Evolutionary conservation across 2,113 vertebrate genomes (phyloP).

Genomic region (Ceuthmochares aereus): DNA sequence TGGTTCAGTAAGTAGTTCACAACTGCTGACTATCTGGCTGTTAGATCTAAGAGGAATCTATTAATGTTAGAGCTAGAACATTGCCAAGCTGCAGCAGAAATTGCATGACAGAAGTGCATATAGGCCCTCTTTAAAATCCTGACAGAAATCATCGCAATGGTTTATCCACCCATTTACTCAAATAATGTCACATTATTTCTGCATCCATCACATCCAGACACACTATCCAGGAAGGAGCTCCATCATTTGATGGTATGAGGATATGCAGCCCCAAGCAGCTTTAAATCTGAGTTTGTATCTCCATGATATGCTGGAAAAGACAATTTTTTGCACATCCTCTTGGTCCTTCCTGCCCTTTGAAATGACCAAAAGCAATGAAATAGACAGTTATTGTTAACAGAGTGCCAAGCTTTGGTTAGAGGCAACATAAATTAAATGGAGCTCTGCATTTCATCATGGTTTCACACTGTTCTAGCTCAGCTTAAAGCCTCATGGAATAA

Average conservation of each 20-base stretch:
- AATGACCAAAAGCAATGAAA: not conserved
- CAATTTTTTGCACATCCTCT: not conserved
- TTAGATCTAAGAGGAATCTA: constrained; percentile 46
- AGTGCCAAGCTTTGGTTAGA: not conserved
- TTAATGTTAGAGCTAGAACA: not conserved
- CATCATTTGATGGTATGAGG: not conserved
- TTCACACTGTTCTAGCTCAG: not conserved
- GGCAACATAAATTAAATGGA: not conserved
- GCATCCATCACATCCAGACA: not conserved
- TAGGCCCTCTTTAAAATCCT: not conserved
- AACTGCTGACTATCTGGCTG: constrained; percentile 66
- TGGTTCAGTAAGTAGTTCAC: constrained; percentile 41
- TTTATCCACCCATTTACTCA: not conserved
- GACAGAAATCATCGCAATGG: not conserved
- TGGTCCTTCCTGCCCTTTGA: not conserved
- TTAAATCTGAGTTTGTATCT: not conserved
- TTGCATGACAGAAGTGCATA: not conserved
- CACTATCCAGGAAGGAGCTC: not conserved
- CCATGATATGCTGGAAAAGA: not conserved
- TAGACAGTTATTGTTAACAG: not conserved
- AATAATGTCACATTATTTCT: not conserved
- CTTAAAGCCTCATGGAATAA: not conserved
- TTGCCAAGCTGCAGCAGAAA: constrained; percentile 42
- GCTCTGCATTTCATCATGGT: not conserved
- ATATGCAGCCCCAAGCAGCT: not conserved